These are phyloP conservation scores for Papilio aristodemus DNA, from an alignment of 1,140 invertebrate species.

Conservation along the genomic window DNA sequence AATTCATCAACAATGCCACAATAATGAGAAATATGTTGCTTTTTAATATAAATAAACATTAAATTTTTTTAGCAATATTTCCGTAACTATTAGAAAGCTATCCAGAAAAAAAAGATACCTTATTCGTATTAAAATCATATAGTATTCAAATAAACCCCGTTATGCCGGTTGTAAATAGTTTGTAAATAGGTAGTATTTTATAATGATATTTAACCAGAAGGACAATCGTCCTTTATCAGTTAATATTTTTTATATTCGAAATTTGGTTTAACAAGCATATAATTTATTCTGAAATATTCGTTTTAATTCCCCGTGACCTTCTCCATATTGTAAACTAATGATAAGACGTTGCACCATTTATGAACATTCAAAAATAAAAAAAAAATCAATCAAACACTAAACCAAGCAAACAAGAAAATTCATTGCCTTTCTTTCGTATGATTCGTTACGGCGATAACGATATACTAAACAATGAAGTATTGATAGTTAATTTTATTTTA, in stretches of 20 bases:
- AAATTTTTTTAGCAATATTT: no score
- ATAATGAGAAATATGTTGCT: no score
- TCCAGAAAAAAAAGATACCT: no score
- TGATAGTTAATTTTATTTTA: no score
- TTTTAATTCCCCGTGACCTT: not conserved
- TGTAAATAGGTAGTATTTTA: no score
- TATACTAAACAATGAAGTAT: not conserved
- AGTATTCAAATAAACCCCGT: no score
- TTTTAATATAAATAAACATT: no score
- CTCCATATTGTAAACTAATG: not conserved
- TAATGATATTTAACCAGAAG: no score
- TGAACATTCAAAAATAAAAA: not conserved
- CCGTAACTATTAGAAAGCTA: no score
- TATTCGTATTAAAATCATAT: no score
- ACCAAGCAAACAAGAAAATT: not conserved
- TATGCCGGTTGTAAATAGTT: no score
- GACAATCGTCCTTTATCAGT: not conserved
- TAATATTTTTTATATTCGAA: not conserved
- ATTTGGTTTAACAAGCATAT: not conserved
- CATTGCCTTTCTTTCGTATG: not conserved
- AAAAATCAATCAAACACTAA: not conserved
- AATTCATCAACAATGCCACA: no score
- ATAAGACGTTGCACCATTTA: conserved; percentile 1
- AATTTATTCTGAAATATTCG: not conserved
- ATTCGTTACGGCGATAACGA: not conserved